Evolutionary conservation across 2,888 invertebrate genomes (phyloP).

Genomic region (Thera britannica): DNA sequence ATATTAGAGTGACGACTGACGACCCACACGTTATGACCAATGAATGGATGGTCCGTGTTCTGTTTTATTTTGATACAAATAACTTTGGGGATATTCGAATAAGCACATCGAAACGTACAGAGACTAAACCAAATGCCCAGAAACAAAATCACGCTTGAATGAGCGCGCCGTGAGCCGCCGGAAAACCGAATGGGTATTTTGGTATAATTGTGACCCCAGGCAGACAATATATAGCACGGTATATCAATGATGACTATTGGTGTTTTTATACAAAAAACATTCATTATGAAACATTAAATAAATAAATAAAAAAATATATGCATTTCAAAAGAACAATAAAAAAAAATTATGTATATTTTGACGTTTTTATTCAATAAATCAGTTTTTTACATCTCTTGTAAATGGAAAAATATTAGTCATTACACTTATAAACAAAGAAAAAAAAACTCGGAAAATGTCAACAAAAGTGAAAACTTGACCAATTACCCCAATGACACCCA

Average conservation of each 20-base stretch:
- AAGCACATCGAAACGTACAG: slow-evolving; percentile 71
- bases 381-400: too few relatives aligned
- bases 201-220: slow-evolving; percentile 71
- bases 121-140: slow-evolving; percentile 77
- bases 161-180: slow-evolving; percentile 65
- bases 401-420: too few relatives aligned
- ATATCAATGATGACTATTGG: slow-evolving; percentile 1
- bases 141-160: slow-evolving; percentile 80
- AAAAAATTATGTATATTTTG: slow-evolving; percentile 18
- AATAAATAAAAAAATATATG: neutral
- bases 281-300: neutral
- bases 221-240: slow-evolving; percentile 49
- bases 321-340: too few relatives aligned
- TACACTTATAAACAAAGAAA: too few relatives aligned
- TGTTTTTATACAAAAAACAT: neutral
- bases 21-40: slow-evolving; percentile 27
- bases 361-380: too few relatives aligned
- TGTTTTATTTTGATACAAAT: slow-evolving; percentile 71
- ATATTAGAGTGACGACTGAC: slow-evolving; percentile 37
- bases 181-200: slow-evolving; percentile 79
- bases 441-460: too few relatives aligned
- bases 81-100: slow-evolving; percentile 70
- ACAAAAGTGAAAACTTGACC: too few relatives aligned
- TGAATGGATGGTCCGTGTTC: slow-evolving; percentile 32
- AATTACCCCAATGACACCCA: too few relatives aligned